Conservation (phyloP, 2,797 vertebrate species). For the Coregonus suidteri region DNA sequence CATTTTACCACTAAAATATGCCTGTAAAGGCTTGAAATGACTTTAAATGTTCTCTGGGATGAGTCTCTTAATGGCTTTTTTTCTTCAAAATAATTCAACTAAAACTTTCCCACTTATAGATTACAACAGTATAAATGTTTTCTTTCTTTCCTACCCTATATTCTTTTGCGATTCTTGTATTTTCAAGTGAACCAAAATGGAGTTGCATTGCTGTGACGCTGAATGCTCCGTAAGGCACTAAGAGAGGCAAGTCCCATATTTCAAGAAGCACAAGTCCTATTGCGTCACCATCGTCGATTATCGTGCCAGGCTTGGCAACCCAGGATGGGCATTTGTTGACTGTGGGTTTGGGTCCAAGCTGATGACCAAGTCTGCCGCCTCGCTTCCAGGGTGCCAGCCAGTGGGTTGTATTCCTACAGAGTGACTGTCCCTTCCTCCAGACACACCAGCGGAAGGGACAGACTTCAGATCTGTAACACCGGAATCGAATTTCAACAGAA, state of each 20-base stretch:
- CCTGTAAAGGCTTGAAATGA: conserved; percentile 64
- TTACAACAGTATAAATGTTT: conserved; percentile 63
- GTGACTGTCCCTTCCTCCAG: conserved; percentile 60
- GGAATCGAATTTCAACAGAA: background rate
- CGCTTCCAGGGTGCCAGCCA: conserved; percentile 72
- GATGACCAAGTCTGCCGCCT: conserved; percentile 76
- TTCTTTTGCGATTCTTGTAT: conserved; percentile 55
- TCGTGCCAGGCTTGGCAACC: conserved; percentile 68
- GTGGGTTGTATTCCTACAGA: conserved; percentile 63
- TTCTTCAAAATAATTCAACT: conserved; percentile 65
- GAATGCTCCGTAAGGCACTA: conserved; percentile 98
- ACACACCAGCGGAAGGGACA: conserved; percentile 57
- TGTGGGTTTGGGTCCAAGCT: conserved; percentile 82
- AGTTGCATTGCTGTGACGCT: conserved; percentile 90
- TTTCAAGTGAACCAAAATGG: conserved; percentile 85
- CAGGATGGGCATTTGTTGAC: conserved; percentile 67
- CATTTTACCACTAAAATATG: conserved; percentile 74
- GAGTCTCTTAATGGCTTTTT: conserved; percentile 84
- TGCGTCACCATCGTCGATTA: conserved; percentile 85
- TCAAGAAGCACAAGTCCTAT: conserved; percentile 86
- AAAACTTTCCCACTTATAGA: conserved; percentile 38
- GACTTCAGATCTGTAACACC: conserved; percentile 39
- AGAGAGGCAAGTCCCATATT: conserved; percentile 86
- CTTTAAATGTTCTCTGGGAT: conserved; percentile 71
- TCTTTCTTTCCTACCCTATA: conserved; percentile 54